A percentile compares a stretch with the other conserved stretches of the same genome.
These are phyloP conservation scores for Sebastes cheni DNA, from an alignment of 2,797 vertebrate species.

Conservation along the genomic window DNA sequence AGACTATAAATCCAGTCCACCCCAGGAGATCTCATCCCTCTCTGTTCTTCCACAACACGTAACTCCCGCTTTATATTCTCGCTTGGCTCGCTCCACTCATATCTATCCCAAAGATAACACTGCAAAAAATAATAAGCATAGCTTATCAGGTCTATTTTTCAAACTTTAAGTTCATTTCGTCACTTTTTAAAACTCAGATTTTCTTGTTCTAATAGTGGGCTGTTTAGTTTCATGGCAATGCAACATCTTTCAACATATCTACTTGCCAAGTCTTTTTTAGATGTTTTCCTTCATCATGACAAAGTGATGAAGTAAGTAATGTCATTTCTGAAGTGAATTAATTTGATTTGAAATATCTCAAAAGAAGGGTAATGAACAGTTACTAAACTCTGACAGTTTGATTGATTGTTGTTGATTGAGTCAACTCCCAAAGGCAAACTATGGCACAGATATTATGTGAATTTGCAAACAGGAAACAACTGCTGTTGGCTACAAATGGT, in stretches of 20 bases:
- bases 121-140: conserved; percentile 23
- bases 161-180: conserved; percentile 28
- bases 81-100: conserved; percentile 15
- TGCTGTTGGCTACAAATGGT: background rate
- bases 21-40: conserved; percentile 34
- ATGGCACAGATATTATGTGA: background rate
- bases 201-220: conserved; percentile 7
- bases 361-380: background rate
- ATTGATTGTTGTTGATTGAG: background rate
- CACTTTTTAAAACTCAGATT: conserved; percentile 25
- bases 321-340: conserved; percentile 6
- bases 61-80: conserved; percentile 29
- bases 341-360: background rate
- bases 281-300: background rate
- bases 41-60: conserved; percentile 17
- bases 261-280: conserved; percentile 31
- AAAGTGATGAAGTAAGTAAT: background rate
- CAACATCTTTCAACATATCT: conserved; percentile 21
- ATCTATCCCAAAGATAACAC: conserved; percentile 41
- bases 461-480: conserved; percentile 6
- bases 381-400: background rate
- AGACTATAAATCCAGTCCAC: conserved; percentile 37
- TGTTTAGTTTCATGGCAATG: conserved; percentile 7
- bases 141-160: conserved; percentile 33
- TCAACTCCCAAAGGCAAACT: conserved; percentile 4